phyloP scores from a whole-genome alignment of 1,140 invertebrate genomes.

The Mylabris phalerata region DNA sequence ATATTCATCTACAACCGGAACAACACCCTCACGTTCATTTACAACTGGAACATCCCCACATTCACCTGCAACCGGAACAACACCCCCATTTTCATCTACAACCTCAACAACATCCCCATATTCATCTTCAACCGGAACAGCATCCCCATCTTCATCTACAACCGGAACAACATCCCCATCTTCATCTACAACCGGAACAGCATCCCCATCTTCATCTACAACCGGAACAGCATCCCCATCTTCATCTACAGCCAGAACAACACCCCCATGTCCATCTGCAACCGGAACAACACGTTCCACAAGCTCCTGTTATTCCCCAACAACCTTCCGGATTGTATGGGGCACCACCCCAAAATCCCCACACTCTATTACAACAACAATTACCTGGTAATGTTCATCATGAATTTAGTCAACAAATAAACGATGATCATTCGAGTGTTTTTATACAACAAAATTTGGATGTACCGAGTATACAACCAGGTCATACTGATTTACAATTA shows the following conservation, averaged over 20 bases:
- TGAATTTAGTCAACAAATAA: conserved; percentile 2
- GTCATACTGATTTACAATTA: conserved; percentile 30
- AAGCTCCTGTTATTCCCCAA: conserved; percentile 2
- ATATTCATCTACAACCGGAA: not conserved
- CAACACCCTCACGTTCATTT: conserved; percentile 2
- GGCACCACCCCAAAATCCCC: not conserved
- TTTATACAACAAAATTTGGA: not conserved
- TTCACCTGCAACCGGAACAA: not conserved
- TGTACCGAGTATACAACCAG: conserved; percentile 26
- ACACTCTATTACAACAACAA: conserved; percentile 9
- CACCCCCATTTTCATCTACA: not conserved
- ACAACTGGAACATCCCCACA: not conserved
- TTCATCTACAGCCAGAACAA: not conserved
- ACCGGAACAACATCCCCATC: conserved; percentile 4
- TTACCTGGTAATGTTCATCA: conserved; percentile 4
- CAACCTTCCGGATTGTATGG: conserved; percentile 6
- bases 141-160: not conserved
- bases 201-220: not conserved
- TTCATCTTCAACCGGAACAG: not conserved
- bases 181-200: not conserved
- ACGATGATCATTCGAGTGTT: conserved; percentile 5
- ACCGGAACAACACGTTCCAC: not conserved
- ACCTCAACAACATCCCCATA: not conserved
- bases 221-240: not conserved
- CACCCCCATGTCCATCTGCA: not conserved